phyloP scores from a whole-genome alignment of 1,140 invertebrate species.

The Lordiphosa collinella region DNA sequence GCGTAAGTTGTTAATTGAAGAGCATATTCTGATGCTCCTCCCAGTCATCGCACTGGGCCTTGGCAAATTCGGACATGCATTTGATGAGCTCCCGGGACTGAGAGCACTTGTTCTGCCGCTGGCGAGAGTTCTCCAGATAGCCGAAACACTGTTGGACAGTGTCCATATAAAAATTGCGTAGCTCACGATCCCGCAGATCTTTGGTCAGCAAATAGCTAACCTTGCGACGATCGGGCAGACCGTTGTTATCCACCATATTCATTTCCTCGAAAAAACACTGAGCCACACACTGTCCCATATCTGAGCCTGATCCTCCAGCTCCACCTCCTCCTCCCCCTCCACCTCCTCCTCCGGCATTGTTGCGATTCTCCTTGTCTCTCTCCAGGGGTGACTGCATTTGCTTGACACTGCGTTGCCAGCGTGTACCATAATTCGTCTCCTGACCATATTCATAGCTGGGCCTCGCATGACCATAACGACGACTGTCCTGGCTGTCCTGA shows the following conservation, averaged over 20 bases:
- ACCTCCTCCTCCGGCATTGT: constrained; percentile 19
- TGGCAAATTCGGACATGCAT: constrained; percentile 81
- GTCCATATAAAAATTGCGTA: constrained; percentile 81
- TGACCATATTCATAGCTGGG: constrained; percentile 25
- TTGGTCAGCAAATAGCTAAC: constrained; percentile 81
- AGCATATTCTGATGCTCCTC: constrained; percentile 75
- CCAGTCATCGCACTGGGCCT: constrained; percentile 82
- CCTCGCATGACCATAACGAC: constrained; percentile 15
- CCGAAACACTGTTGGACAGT: constrained; percentile 82
- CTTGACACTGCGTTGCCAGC: constrained; percentile 10
- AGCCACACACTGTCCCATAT: constrained; percentile 77
- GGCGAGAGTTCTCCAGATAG: constrained; percentile 80
- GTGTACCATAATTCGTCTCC: constrained; percentile 18
- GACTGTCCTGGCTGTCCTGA: constrained; percentile 28
- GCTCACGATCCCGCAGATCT: constrained; percentile 80
- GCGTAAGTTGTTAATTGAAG: constrained; percentile 74
- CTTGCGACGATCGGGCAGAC: constrained; percentile 81
- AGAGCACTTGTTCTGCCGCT: constrained; percentile 80
- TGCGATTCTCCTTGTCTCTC: constrained; percentile 30
- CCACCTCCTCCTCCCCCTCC: constrained; percentile 13
- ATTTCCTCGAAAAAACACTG: constrained; percentile 82
- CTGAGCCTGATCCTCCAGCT: too few relatives aligned
- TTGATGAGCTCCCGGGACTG: constrained; percentile 81
- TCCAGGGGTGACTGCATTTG: not conserved
- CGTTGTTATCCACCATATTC: constrained; percentile 81